Evolutionary conservation across 2,113 vertebrate genomes (phyloP).

Genomic region (Elaphurus davidianus): DNA sequence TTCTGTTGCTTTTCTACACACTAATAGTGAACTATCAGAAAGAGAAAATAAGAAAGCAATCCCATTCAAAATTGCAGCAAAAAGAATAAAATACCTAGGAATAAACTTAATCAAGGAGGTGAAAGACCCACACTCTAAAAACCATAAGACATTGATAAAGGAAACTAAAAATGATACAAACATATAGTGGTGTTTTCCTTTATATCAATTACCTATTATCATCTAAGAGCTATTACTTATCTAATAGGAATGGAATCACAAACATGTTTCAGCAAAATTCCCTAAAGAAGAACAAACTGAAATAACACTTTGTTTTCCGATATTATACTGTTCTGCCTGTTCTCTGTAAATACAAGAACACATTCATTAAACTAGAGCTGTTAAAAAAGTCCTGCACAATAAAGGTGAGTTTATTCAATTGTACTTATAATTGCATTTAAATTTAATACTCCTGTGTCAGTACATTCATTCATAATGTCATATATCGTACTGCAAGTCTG

Average conservation of each 20-base stretch:
- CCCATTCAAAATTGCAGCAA: neutral
- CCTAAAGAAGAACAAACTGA: slow-evolving; percentile 22
- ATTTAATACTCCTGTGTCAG: slow-evolving; percentile 32
- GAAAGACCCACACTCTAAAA: neutral
- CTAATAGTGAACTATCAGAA: neutral
- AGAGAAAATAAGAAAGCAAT: neutral
- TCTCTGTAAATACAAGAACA: slow-evolving; percentile 49
- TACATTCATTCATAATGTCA: slow-evolving; percentile 44
- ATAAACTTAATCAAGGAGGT: neutral
- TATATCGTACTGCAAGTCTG: neutral
- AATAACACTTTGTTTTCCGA: slow-evolving; percentile 47
- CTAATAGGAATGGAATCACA: slow-evolving; percentile 58
- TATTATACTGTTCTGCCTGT: slow-evolving; percentile 45
- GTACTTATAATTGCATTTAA: slow-evolving; percentile 55
- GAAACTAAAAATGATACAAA: neutral
- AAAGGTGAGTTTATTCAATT: slow-evolving; percentile 50
- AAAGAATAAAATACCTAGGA: neutral
- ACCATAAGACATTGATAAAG: neutral
- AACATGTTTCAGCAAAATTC: neutral
- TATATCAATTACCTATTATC: slow-evolving; percentile 30
- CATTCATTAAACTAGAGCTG: slow-evolving; percentile 30
- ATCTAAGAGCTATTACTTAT: slow-evolving; percentile 15
- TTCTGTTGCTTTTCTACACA: neutral
- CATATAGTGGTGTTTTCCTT: neutral
- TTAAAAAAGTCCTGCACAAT: slow-evolving; percentile 34